These are phyloP conservation scores for Drusus annulatus DNA, from an alignment of 1,140 invertebrate genomes.

Conservation along the genomic window DNA sequence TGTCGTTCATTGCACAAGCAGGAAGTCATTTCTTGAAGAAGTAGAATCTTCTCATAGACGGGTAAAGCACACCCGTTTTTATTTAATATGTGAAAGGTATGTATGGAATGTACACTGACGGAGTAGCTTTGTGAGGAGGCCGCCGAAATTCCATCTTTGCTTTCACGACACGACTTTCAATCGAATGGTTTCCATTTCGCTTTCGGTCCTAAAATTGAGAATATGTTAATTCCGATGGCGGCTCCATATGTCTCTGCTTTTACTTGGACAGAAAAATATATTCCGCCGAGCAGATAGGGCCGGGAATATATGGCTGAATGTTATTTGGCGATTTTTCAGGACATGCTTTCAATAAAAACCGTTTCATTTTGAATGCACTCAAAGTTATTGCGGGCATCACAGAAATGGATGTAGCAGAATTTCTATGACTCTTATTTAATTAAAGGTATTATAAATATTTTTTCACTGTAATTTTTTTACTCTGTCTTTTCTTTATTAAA, in stretches of 20 bases:
- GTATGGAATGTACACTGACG: not conserved
- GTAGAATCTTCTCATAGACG: too few species aligned
- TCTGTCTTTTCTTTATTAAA: too few species aligned
- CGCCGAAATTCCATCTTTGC: not conserved
- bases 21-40: too few species aligned
- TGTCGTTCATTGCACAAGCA: too few species aligned
- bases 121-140: not conserved
- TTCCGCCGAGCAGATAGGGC: constrained; percentile 5
- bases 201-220: constrained; percentile 27
- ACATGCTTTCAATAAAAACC: constrained; percentile 11
- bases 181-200: constrained; percentile 35
- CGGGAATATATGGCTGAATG: constrained; percentile 6
- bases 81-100: too few species aligned
- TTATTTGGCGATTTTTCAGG: constrained; percentile 21
- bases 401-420: not conserved
- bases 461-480: too few species aligned
- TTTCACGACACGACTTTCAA: constrained; percentile 38
- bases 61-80: too few species aligned
- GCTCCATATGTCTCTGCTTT: constrained; percentile 34
- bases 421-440: not conserved
- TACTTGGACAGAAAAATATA: constrained; percentile 30
- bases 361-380: constrained; percentile 15
- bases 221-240: constrained; percentile 41
- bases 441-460: too few species aligned
- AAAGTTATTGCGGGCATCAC: not conserved